Percentiles rank a stretch among this genome's conserved stretches.
Conservation (phyloP, 2,797 vertebrate genomes). For the Pipistrellus pipistrellus region DNA sequence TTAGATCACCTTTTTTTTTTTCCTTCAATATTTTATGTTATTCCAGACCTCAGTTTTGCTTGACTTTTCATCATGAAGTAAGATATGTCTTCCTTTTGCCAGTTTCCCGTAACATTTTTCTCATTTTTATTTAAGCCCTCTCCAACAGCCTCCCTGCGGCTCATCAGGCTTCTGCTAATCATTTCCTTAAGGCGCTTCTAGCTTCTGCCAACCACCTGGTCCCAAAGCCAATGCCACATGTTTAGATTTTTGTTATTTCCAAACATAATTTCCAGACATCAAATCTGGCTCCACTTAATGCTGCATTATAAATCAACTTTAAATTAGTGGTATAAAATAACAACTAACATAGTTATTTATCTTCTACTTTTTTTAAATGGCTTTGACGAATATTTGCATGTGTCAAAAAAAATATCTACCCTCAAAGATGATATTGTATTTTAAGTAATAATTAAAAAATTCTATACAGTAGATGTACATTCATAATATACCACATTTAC, state of each 20-base stretch:
- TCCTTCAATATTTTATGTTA: too few species aligned
- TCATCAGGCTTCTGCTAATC: not conserved
- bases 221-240: not conserved
- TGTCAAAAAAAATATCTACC: not conserved
- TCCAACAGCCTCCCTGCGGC: not conserved
- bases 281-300: not conserved
- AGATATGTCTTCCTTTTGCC: not conserved
- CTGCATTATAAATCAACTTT: not conserved
- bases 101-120: not conserved
- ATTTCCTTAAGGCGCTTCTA: not conserved
- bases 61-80: not conserved
- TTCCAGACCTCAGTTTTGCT: not conserved
- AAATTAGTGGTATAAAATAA: not conserved
- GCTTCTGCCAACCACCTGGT: not conserved
- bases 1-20: not conserved
- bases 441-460: constrained; percentile 1
- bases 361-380: not conserved
- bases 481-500: not conserved
- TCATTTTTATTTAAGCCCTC: not conserved
- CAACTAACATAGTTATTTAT: not conserved
- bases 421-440: not conserved
- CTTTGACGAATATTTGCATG: not conserved
- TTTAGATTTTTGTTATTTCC: not conserved
- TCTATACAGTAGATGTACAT: not conserved
- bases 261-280: not conserved